Percentiles rank a stretch among this genome's conserved stretches.
Conservation (phyloP, 92 coral and sea anemone genomes). For the Chrysogorgia sp. region DNA sequence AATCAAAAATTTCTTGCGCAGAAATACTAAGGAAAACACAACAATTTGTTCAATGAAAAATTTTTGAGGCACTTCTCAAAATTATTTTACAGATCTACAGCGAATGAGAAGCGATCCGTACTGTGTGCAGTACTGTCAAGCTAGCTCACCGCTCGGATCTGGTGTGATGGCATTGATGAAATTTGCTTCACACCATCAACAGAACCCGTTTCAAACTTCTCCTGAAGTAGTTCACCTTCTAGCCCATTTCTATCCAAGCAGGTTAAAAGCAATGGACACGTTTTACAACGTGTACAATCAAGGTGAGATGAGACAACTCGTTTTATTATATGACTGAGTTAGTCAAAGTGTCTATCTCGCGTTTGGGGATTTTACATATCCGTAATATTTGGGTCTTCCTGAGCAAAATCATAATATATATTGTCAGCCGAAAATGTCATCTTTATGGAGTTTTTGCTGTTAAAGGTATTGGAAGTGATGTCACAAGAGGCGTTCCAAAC, state of each 20-base stretch:
- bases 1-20: too few species aligned
- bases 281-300: constrained; percentile 24
- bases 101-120: constrained; percentile 36
- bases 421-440: too few species aligned
- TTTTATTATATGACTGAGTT: background rate
- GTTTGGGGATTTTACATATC: too few species aligned
- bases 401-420: too few species aligned
- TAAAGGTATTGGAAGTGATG: too few species aligned
- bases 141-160: constrained; percentile 24
- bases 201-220: constrained; percentile 28
- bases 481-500: too few species aligned
- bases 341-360: too few species aligned
- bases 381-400: too few species aligned
- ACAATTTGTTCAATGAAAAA: too few species aligned
- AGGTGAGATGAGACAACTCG: background rate
- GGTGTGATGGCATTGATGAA: constrained; percentile 37
- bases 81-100: background rate
- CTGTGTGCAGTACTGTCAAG: constrained; percentile 26
- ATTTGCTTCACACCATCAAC: constrained; percentile 26
- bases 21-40: too few species aligned
- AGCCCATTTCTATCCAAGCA: constrained; percentile 29
- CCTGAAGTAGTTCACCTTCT: constrained; percentile 37
- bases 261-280: constrained; percentile 38
- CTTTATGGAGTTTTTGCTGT: too few species aligned
- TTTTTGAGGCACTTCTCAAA: too few species aligned